Percentiles rank a stretch among this genome's conserved stretches.
Conservation (phyloP, 1,140 invertebrate genomes). For the Vollenhovia emeryi region DNA sequence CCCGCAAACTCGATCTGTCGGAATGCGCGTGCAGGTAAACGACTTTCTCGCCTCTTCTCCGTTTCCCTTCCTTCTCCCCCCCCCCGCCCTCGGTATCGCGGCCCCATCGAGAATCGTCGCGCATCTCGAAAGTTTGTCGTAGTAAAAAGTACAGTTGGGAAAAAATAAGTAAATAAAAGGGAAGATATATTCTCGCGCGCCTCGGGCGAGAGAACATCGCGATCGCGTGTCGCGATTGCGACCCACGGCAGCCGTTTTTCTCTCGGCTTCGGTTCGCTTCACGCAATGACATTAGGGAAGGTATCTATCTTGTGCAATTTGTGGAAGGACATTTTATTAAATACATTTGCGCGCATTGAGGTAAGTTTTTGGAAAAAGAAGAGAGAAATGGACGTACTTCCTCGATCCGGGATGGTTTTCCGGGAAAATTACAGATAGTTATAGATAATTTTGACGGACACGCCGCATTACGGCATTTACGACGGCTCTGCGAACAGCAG, state of each 20-base stretch:
- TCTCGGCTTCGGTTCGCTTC: conserved; percentile 14
- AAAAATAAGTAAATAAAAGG: background rate
- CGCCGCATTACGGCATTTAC: background rate
- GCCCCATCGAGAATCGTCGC: background rate
- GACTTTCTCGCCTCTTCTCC: background rate
- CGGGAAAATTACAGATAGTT: conserved; percentile 12
- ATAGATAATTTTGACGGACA: background rate
- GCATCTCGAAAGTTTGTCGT: conserved; percentile 41
- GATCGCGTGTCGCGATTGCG: conserved; percentile 41
- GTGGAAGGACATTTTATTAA: conserved; percentile 30
- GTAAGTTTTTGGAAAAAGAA: background rate
- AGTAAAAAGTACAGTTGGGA: conserved; percentile 12
- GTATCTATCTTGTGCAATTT: conserved; percentile 35
- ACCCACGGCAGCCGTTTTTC: conserved; percentile 13
- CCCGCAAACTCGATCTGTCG: conserved; percentile 65
- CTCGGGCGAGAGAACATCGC: conserved; percentile 7
- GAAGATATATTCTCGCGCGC: background rate
- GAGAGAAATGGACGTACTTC: no score
- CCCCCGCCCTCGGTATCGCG: no score
- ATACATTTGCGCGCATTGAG: conserved; percentile 10
- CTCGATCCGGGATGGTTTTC: background rate
- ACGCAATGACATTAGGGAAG: conserved; percentile 19
- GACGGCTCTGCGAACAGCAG: background rate
- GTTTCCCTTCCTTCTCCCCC: background rate
- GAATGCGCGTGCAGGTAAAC: conserved; percentile 67